Percentiles rank a stretch among this genome's conserved stretches.
phyloP scores from a whole-genome alignment of 2,888 invertebrate genomes.

The Drosophila anomelani region DNA sequence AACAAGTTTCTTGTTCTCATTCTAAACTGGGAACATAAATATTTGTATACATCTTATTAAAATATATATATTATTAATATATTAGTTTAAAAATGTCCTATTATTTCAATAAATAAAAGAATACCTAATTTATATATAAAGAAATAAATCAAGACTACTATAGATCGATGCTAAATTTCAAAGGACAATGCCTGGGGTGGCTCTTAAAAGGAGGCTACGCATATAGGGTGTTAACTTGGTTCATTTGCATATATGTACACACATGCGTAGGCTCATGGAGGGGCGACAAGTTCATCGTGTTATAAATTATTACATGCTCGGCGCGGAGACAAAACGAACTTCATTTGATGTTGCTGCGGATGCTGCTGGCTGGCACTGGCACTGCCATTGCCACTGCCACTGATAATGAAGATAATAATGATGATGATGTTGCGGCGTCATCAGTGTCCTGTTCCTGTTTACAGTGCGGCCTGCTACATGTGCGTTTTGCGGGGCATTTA shows the following conservation, averaged over 20 bases:
- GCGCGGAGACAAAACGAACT: constrained; percentile 60
- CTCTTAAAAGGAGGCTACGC: not conserved
- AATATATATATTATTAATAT: not conserved
- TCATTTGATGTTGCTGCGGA: constrained; percentile 44
- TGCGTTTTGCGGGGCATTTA: constrained; percentile 50
- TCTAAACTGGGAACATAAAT: not conserved
- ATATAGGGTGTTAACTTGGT: constrained; percentile 10
- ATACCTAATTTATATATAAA: not conserved
- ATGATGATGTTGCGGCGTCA: constrained; percentile 11
- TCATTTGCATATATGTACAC: constrained; percentile 45
- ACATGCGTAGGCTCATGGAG: not conserved
- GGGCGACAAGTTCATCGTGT: constrained; percentile 65
- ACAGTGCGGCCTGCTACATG: not conserved
- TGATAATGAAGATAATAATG: constrained; percentile 7
- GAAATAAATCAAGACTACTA: not conserved
- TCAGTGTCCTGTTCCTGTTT: constrained; percentile 34
- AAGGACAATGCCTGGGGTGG: not conserved
- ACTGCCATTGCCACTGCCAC: not conserved
- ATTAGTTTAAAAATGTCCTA: not conserved
- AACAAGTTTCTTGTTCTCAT: not conserved
- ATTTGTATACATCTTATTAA: not conserved
- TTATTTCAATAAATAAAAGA: not conserved
- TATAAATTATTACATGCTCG: constrained; percentile 70
- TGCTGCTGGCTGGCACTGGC: not conserved
- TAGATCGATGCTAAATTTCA: not conserved